A percentile compares a stretch with the other conserved stretches of the same genome.
These are phyloP conservation scores for Asarcornis scutulata DNA, from an alignment of 2,113 vertebrate species.

Conservation along the genomic window DNA sequence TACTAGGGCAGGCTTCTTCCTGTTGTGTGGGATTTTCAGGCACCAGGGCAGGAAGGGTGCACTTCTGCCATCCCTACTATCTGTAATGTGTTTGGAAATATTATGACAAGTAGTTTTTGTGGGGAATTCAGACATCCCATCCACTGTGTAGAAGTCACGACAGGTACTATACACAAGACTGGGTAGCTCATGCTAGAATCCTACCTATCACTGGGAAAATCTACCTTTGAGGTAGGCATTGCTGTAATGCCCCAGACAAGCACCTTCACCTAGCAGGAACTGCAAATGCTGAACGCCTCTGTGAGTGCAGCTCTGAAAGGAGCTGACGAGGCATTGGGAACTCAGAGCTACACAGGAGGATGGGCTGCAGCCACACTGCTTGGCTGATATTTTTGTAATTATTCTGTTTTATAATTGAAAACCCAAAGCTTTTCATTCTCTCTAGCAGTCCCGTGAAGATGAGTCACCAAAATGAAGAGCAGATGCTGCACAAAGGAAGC, in stretches of 20 bases:
- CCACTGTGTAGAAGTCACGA: background rate
- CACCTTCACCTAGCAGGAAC: background rate
- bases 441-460: background rate
- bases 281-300: background rate
- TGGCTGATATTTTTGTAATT: background rate
- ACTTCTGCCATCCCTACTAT: background rate
- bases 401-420: background rate
- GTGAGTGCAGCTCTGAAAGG: background rate
- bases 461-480: background rate
- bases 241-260: background rate
- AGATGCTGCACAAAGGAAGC: background rate
- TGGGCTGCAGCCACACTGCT: background rate
- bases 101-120: background rate
- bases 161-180: background rate
- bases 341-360: background rate
- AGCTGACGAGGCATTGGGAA: background rate
- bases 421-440: background rate
- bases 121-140: background rate
- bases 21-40: background rate
- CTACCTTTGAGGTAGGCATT: background rate
- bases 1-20: background rate
- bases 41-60: background rate
- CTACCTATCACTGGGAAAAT: background rate
- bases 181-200: background rate
- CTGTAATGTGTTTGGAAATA: background rate